Percentiles rank a stretch among this genome's conserved stretches.
phyloP scores from a whole-genome alignment of 2,888 invertebrate genomes.

The Drymonia ruficornis region DNA sequence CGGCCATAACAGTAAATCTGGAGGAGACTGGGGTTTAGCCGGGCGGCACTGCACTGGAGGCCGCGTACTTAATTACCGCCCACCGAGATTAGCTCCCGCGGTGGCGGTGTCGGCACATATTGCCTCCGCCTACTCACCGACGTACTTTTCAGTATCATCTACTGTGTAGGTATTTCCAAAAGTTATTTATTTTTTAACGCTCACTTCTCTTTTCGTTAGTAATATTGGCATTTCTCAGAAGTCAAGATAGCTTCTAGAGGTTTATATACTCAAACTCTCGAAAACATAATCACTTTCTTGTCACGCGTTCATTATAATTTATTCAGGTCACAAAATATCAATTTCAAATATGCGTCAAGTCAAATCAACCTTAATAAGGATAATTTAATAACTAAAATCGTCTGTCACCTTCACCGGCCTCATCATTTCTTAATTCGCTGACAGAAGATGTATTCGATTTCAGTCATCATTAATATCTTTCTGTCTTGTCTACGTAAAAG shows the following conservation, averaged over 20 bases:
- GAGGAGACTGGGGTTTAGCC: constrained; percentile 71
- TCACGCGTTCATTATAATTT: too few relatives aligned
- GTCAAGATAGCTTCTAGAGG: background rate
- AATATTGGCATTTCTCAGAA: background rate
- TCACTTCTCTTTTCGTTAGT: background rate
- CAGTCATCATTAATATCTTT: constrained; percentile 42
- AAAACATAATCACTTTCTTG: too few relatives aligned
- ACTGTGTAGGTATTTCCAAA: constrained; percentile 7
- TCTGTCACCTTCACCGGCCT: constrained; percentile 27
- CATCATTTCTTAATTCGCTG: constrained; percentile 38
- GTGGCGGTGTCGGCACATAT: constrained; percentile 53
- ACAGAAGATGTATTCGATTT: constrained; percentile 43
- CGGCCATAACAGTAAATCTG: constrained; percentile 81
- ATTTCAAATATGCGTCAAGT: background rate
- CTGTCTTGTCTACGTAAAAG: constrained; percentile 22
- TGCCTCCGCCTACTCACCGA: constrained; percentile 36
- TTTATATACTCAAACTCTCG: too few relatives aligned
- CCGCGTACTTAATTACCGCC: constrained; percentile 72
- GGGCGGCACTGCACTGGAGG: constrained; percentile 52
- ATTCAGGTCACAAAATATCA: too few relatives aligned
- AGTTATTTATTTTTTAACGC: background rate
- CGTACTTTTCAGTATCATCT: constrained; percentile 40
- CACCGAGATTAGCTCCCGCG: constrained; percentile 67
- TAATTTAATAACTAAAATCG: constrained; percentile 29
- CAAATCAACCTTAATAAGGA: constrained; percentile 3